Evolutionary conservation across 2,888 invertebrate genomes (phyloP), one percentile per base, ranked within the genome.

Genomic region (Cordylochernes scorpioides): DNA sequence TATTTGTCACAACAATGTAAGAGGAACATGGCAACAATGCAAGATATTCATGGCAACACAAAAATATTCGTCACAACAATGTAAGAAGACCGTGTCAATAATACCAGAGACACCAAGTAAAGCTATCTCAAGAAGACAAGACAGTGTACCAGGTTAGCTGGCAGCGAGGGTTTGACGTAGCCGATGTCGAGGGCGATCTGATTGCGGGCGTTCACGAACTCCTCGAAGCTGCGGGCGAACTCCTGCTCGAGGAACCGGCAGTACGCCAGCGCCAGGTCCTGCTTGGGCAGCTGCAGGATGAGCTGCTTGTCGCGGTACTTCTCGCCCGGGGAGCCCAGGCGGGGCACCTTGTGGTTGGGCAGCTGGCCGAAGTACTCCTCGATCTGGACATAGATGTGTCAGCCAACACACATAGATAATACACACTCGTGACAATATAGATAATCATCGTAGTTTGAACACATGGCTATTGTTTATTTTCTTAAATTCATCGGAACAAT

Each of bases 161-260:
- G 4, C 22, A 19, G 22, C 22, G 5, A 4, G 12, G 5, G 22
- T 22, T 22, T 52, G 6, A 61, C 58, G 39, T 54, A 54, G 49
- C 80, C 94, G 49, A 94, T 78, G 54, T 91, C 94, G 49, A 94
- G 63, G 22, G 88, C 84, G 45, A 84, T 73, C 59, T 86, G 84
- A 55, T 94, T 91, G 29, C 94, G 64, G 30, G 77, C 75, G 28
- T 78, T 69, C 43, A 88, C 71, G 54, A 94, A 94, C 54, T 88
- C 84, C 56, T 84, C 74, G 52, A 74, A 91, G 46, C 75, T 71
- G 41, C 68, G 66, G 47, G 66, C 64, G 49, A 75, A 68, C 46
- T 65, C 64, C 12, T 68, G 60, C 40, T 74, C 73, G 34, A 91
- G 62, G 52, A 80, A 73, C 48, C 70, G 68, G 55, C 86, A 86